phyloP scores from a whole-genome alignment of 2,113 vertebrate species.

The Hippocampus guttulatus region DNA sequence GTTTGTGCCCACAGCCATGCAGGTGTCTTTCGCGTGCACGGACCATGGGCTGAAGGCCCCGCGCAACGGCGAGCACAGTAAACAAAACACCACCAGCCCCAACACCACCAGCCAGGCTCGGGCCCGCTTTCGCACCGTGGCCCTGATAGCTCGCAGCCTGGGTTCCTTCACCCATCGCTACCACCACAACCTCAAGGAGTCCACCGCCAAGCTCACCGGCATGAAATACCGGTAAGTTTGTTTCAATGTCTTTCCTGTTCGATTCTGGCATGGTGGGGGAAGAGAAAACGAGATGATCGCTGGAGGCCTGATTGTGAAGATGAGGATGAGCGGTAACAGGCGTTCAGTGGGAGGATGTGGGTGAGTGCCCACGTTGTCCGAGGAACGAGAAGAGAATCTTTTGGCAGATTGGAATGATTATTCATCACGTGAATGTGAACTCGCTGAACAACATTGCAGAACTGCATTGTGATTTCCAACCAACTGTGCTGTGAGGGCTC shows the following conservation, averaged over 20 bases:
- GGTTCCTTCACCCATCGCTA: constrained; percentile 94
- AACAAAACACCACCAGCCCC: constrained; percentile 86
- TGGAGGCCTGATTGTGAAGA: constrained; percentile 10
- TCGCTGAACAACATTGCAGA: neutral
- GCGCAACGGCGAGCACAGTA: constrained; percentile 90
- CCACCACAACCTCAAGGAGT: constrained; percentile 96
- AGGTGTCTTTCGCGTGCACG: constrained; percentile 97
- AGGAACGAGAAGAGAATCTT: constrained; percentile 21
- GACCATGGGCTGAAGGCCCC: constrained; percentile 92
- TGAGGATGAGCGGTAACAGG: constrained; percentile 36
- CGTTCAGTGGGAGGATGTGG: constrained; percentile 49
- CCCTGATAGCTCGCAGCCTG: constrained; percentile 93
- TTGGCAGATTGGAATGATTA: constrained; percentile 2
- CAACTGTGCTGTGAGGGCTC: too few species aligned
- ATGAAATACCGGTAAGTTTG: constrained; percentile 96
- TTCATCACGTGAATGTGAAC: neutral
- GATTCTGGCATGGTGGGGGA: neutral
- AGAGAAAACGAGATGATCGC: neutral
- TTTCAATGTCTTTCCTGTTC: neutral
- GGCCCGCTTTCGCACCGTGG: constrained; percentile 93
- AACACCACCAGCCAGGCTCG: constrained; percentile 86
- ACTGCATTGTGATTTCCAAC: too few species aligned
- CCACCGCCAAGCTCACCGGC: constrained; percentile 95
- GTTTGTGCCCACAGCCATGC: constrained; percentile 77
- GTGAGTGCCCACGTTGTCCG: constrained; percentile 6